phyloP scores from a whole-genome alignment of 2,797 vertebrate species.

The Apogon hyalosoma region DNA sequence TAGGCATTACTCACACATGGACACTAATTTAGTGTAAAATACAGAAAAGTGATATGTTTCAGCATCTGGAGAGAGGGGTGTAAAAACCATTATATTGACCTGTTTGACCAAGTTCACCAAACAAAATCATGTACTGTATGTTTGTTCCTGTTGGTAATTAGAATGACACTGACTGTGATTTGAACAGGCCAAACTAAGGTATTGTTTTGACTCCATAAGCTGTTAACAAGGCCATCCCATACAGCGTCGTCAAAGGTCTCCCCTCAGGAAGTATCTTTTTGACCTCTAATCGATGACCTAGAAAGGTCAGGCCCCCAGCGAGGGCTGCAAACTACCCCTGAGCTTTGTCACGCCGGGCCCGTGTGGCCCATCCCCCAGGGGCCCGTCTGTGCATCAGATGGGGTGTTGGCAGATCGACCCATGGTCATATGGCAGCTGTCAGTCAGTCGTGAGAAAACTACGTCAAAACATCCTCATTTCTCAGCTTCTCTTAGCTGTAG shows the following conservation, averaged over 20 bases:
- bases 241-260: conserved; percentile 77
- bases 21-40: not conserved
- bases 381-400: conserved; percentile 69
- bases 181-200: conserved; percentile 13
- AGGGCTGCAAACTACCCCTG: conserved; percentile 72
- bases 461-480: conserved; percentile 55
- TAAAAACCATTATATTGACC: not conserved
- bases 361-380: conserved; percentile 65
- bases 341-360: conserved; percentile 66
- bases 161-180: conserved; percentile 12
- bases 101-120: not conserved
- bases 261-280: conserved; percentile 83
- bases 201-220: conserved; percentile 60
- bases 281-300: conserved; percentile 84
- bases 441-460: conserved; percentile 65
- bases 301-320: conserved; percentile 83
- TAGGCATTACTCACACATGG: not conserved
- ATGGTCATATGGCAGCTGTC: conserved; percentile 74
- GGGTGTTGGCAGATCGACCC: conserved; percentile 76
- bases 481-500: conserved; percentile 1
- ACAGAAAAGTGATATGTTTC: not conserved
- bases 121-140: not conserved
- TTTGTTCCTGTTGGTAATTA: conserved; percentile 17
- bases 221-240: conserved; percentile 61
- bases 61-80: not conserved